Evolutionary conservation across 2,888 invertebrate species (phyloP), one percentile per base, ranked within the genome.

Genomic region (Iselma pallidipennis): DNA sequence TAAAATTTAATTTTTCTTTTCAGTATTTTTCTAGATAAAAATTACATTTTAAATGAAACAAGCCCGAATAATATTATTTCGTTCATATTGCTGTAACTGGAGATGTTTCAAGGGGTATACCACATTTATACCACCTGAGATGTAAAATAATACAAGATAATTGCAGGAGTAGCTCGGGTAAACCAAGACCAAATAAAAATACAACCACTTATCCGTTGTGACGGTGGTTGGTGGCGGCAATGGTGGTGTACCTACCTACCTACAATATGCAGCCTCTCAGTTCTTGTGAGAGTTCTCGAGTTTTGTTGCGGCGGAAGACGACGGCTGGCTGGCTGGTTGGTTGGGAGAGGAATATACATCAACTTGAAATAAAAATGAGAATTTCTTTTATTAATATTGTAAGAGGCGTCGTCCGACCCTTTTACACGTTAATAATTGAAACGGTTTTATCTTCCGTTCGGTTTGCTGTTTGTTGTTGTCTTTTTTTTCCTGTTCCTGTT

Each of bases 101-200:
- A n/a, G n/a, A n/a, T n/a, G n/a, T n/a, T n/a, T n/a, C n/a, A n/a
- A n/a, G n/a, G n/a, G n/a, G n/a, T n/a, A n/a, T n/a, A n/a, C n/a
- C n/a, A n/a, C n/a, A n/a, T n/a, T n/a, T n/a, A n/a, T n/a, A n/a
- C 42, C 16, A 37, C 42, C 4, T n/a, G 29, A 53, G 50, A 52
- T 55, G 42, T 37, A 57, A 62, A 66, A 62, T 59, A 65, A 62
- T 62, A 56, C 57, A 12, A 62, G 66, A 67, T 67, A 67, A 67
- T 67, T 67, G 65, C 57, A 61, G 63, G 55, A 67, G 65, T 65
- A 52, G 62, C 65, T 55, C 56, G n/a, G 63, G 64, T 66, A 66
- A 64, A 59, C 66, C 64, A 59, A 49, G 55, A 29, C 57, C 67
- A 61, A 65, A 61, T 66, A 66, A 66, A 66, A 66, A 65, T 62